phyloP scores from a whole-genome alignment of 2,797 vertebrate genomes.

The Choloepus didactylus region DNA sequence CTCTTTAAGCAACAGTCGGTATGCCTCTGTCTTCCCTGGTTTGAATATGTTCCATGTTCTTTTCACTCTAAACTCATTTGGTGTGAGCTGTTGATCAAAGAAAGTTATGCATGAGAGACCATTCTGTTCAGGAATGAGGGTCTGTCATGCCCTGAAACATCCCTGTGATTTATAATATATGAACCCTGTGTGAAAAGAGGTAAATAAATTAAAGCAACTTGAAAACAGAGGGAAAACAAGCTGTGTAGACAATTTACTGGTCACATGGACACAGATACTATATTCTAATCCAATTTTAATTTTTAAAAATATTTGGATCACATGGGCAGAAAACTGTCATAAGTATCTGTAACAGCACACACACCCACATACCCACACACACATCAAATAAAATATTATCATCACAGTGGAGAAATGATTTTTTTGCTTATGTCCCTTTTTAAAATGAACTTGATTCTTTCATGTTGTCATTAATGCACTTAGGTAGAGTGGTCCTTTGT shows the following conservation, averaged over 20 bases:
- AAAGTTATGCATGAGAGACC: conserved; percentile 77
- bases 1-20: not conserved
- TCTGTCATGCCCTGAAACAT: conserved; percentile 61
- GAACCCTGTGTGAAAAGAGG: conserved; percentile 70
- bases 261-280: not conserved
- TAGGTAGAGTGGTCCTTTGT: not conserved
- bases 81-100: conserved; percentile 78
- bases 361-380: not conserved
- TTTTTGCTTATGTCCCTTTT: not conserved
- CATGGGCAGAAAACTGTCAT: not conserved
- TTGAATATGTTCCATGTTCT: conserved; percentile 60
- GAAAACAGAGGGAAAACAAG: conserved; percentile 64
- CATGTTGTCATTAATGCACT: conserved; percentile 21
- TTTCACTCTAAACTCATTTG: conserved; percentile 67
- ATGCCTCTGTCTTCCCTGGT: not conserved
- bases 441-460: conserved; percentile 37
- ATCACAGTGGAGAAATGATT: not conserved
- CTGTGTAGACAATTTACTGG: conserved; percentile 2
- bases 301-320: conserved; percentile 9
- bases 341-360: not conserved
- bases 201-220: conserved; percentile 76
- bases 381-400: not conserved
- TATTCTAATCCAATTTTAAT: conserved; percentile 49
- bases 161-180: conserved; percentile 81
- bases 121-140: conserved; percentile 53